Evolutionary conservation across 2,888 invertebrate genomes (phyloP), one percentile per base, ranked within the genome.

Genomic region (Drosophila glabriapex): DNA sequence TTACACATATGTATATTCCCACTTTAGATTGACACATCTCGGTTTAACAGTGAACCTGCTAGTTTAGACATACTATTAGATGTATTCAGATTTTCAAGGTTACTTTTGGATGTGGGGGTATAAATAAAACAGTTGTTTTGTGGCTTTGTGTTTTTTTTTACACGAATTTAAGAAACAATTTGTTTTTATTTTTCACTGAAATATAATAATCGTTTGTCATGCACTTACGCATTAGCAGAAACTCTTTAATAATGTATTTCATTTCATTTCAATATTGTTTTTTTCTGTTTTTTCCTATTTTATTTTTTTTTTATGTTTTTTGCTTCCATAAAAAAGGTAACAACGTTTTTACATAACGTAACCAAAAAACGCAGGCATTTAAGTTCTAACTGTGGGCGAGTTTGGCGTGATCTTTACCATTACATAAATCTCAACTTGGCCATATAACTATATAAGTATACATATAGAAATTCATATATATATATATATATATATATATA

Each of bases 131-230:
- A 59, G 22, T 61, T 50, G 49, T 58, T 73, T 80, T 84, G 68
- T 81, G 76, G 78, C 73, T 89, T 89, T 90, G 90, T 86, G 89
- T 81, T 81, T 85, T 78, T 85, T 78, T 86, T 82, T 91, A 87
- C 91, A 89, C 88, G 91, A 91, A 82, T 85, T 91, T 91, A 82
- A 89, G 90, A 90, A 90, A 90, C 88, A 91, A 85, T 91, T 91
- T 82, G 75, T 86, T 71, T 83, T 89, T 90, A 83, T 90, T 90
- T 83, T 89, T 85, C 91, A 91, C 78, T 88, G 86, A 90, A 90
- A 91, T 91, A 91, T 88, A 91, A 86, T 91, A 91, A 85, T 90
- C 74, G 74, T 89, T 90, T 82, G 79, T 84, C 76, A 89, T 90
- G 85, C 80, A 77, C 68, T 73, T 83, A 77, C 69, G 81, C 76